Evolutionary conservation across 2,113 vertebrate genomes (phyloP), one percentile per base, ranked within the genome.

Genomic region (Ochotona princeps): DNA sequence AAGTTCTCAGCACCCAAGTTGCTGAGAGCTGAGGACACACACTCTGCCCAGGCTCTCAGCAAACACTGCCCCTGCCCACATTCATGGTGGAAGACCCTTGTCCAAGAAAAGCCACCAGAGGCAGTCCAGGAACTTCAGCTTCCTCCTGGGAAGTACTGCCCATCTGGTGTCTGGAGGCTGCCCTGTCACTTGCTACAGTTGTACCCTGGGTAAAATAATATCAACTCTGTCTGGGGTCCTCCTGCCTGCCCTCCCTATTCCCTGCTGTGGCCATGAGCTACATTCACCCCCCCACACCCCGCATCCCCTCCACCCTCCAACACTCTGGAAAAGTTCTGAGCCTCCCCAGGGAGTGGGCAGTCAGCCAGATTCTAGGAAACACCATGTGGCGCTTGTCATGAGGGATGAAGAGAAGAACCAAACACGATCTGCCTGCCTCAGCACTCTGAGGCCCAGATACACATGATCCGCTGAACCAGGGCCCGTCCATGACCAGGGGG

Each of bases 401-500:
- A 1, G 81, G 93, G 90, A 94, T 96, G 66, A 93, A 94, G 85
- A 95, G 85, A 65, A 83, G 94, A 93, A 88, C 75, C 79, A 83
- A 38, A 87, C 90, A 81, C 63, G 94, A 96, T 83, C 97, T 88
- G 87, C 97, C 97, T 93, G 54, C 74, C 26, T 97, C 97, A 98
- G 97, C 98, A 94, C 93, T 88, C 88, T 83, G 49, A 91, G 38
- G 87, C 47, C 85, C 86, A 76, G 95, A 93, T 63, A 88, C 92
- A 30, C 0, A 44, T 10, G 91, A 97, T 95, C 96, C 86, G 97
- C 98, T 98, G 98, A 2, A 96, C 97, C 95, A 87, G 97, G 38
- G 38, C 38, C 38, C 38, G 38, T 44, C 38, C 38, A 6, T 95
- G 86, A 23, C 96, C 84, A 18, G 0, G 1, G 87, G 93, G 93